Evolutionary conservation across 2,888 invertebrate species (phyloP), one percentile per base, ranked within the genome.

Genomic region (Orchesellides sinensis): DNA sequence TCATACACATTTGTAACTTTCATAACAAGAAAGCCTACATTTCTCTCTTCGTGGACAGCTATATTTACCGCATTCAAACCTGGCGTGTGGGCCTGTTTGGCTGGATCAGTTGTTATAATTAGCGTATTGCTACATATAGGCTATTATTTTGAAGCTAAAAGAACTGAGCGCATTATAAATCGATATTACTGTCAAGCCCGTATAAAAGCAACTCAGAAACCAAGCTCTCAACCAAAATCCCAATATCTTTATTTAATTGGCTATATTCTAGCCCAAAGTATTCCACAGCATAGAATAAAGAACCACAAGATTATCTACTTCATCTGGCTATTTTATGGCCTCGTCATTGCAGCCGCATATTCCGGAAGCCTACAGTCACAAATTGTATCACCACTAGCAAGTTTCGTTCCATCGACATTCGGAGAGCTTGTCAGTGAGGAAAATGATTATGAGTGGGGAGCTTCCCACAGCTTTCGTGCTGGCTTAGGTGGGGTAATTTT

Each of bases 31-130:
- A 27, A 40, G 14, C 56, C 80, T 5, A 29, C 12, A 6, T 0
- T 21, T 2, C 25, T 59, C 5, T 54, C 65, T 52, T 40, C 80
- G 1, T 72, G 72, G 72, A 80, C 63, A 23, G 19, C 65, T 21
- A 54, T 80, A n/a, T 72, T 69, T 29, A n/a, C 19, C 8, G 72
- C 80, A 4, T 80, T 80, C 45, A 35, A 17, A 14, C 40, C 35
- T 4, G 25, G 6, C 0, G 54, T 75, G 14, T 66, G 66, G 72
- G 12, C 56, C 0, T 61, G 17, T 5, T n/a, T 56, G 27, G 56
- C 10, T 21, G 23, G 6, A 19, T 10, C 40, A 5, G 3, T 72
- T 3, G 59, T 59, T 1, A 12, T 19, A 17, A 49, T 61, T 27
- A 72, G n/a, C 23, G n/a, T 47, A 4, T 12, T 59, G 14, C 59